Evolutionary conservation across 2,888 invertebrate genomes (phyloP), one percentile per base, ranked within the genome.

Genomic region (Idaea aversata): DNA sequence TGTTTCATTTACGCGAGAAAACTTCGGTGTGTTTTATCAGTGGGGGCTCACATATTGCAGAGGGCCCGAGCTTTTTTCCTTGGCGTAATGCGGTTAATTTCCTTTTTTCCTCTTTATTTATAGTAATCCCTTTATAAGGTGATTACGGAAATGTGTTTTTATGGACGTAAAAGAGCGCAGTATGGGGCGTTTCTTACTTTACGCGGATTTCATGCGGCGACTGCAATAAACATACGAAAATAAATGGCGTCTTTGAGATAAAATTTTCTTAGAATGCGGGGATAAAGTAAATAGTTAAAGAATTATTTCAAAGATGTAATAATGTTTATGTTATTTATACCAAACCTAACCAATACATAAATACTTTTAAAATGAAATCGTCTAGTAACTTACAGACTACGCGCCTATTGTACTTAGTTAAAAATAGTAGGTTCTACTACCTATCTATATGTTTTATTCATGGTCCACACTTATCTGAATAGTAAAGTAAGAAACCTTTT

Each of bases 41-140:
- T 89, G 88, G 89, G 88, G 88, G 88, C 87, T 81, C 90, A 91
- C 91, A 92, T 91, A 92, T 91, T 91, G 91, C 85, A 81, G 85
- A 90, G 91, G 91, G 92, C 84, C 81, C 84, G 85, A 59, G 82
- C 85, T 88, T 90, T 90, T 90, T 91, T 88, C 88, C 90, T 85
- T 47, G 83, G 78, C 83, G 86, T 91, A 92, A 92, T 90, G 91
- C 91, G 91, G 91, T 92, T 92, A 93, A 92, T 93, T 93, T 93
- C 91, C 91, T 91, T 90, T 91, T 82, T 93, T 92, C 92, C 92
- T 93, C 86, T 92, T 92, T 93, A 93, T 93, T 93, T 93, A 92
- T 92, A 91, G 93, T 93, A 93, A 93, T 93, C 92, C 91, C 92
- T 91, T 91, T 92, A 92, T 93, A 93, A 92, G 93, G 91, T 93